Evolutionary conservation across 2,797 vertebrate genomes (phyloP).

Genomic region (Cottoperca gobio): DNA sequence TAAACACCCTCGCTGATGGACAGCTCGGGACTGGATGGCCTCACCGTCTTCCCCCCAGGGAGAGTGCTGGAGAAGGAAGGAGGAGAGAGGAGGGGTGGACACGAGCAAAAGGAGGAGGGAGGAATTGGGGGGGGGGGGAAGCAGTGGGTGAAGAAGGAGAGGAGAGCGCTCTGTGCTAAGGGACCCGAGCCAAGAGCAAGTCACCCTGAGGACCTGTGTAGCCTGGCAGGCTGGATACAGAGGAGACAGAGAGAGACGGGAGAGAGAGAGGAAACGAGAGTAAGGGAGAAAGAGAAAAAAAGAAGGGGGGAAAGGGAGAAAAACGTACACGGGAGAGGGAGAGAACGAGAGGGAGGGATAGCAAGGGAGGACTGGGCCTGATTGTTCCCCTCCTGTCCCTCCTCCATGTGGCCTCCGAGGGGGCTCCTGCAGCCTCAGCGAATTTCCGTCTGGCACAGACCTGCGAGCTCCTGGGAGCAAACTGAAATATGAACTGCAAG

Average conservation of each 20-base stretch:
- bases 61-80: slow-evolving; percentile 51
- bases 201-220: slow-evolving; percentile 93
- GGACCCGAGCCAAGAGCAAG: slow-evolving; percentile 85
- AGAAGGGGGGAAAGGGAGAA: slow-evolving; percentile 72
- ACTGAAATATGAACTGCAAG: slow-evolving; percentile 94
- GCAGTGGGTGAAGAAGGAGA: slow-evolving; percentile 66
- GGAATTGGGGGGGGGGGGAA: slow-evolving; percentile 58
- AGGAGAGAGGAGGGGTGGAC: slow-evolving; percentile 71
- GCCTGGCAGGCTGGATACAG: slow-evolving; percentile 89
- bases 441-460: slow-evolving; percentile 95
- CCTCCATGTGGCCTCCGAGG: slow-evolving; percentile 93
- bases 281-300: slow-evolving; percentile 76
- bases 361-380: slow-evolving; percentile 88
- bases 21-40: slow-evolving; percentile 97
- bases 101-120: slow-evolving; percentile 58
- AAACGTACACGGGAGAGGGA: slow-evolving; percentile 70
- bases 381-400: slow-evolving; percentile 93
- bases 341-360: slow-evolving; percentile 61
- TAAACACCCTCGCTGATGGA: slow-evolving; percentile 98
- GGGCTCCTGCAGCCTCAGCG: slow-evolving; percentile 91
- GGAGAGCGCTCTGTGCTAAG: slow-evolving; percentile 72
- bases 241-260: slow-evolving; percentile 82
- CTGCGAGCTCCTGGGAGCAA: slow-evolving; percentile 95
- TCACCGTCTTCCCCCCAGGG: slow-evolving; percentile 86
- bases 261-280: slow-evolving; percentile 77